These are phyloP conservation scores for Eucidaris tribuloides DNA, from an alignment of 35 echinoderm and acorn worm genomes.

Conservation along the genomic window DNA sequence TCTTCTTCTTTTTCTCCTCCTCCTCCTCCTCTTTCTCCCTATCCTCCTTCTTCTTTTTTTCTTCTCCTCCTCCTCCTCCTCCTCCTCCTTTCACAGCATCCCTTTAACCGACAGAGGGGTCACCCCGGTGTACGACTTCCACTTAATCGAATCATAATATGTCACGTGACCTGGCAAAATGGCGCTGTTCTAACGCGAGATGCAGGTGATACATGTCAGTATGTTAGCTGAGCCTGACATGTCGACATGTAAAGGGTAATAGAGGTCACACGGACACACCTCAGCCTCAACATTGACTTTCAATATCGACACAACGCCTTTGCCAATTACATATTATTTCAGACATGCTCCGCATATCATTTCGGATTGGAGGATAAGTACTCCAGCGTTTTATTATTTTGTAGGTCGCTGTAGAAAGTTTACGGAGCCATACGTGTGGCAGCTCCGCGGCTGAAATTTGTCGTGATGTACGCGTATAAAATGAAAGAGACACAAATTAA, in stretches of 20 bases:
- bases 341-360: no score
- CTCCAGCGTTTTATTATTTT: no score
- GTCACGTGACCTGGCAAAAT: background rate
- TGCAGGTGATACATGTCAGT: constrained; percentile 9
- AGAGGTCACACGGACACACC: constrained; percentile 13
- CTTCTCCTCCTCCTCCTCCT: background rate
- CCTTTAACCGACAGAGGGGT: background rate
- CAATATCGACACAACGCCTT: no score
- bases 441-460: no score
- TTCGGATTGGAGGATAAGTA: no score
- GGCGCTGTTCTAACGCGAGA: background rate
- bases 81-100: background rate
- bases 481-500: no score
- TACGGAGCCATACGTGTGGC: no score
- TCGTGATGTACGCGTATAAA: no score
- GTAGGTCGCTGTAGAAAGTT: no score
- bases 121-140: background rate
- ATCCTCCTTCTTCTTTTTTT: background rate
- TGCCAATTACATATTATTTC: no score
- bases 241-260: background rate
- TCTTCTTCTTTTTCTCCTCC: background rate
- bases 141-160: constrained; percentile 20
- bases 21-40: background rate
- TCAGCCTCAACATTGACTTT: no score
- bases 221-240: background rate